Conservation (phyloP, 2,888 invertebrate species). For the Meganola albula region DNA sequence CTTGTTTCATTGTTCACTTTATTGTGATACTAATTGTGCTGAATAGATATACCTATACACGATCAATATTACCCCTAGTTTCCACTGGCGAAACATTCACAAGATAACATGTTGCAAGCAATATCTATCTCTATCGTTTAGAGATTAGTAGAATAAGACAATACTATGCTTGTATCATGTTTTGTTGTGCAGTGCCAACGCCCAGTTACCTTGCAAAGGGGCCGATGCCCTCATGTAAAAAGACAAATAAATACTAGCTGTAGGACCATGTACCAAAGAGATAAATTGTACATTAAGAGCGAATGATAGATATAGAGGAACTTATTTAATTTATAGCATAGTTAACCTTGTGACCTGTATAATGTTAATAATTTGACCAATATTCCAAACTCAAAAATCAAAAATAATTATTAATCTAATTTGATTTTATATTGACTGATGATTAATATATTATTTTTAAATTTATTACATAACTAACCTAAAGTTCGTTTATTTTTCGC, state of each 20-base stretch:
- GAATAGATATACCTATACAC: constrained; percentile 20
- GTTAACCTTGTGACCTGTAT: constrained; percentile 63
- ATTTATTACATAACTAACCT: constrained; percentile 26
- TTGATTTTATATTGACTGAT: constrained; percentile 27
- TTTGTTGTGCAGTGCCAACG: no score
- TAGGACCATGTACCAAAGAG: constrained; percentile 75
- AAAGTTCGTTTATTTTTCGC: constrained; percentile 33
- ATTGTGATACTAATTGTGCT: constrained; percentile 22
- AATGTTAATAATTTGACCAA: constrained; percentile 58
- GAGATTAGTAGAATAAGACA: no score
- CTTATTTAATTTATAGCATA: constrained; percentile 69
- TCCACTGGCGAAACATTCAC: no score
- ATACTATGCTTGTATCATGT: no score
- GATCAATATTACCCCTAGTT: no score
- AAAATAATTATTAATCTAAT: constrained; percentile 21
- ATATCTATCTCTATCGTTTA: no score
- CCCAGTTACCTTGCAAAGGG: constrained; percentile 60
- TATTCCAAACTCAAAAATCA: constrained; percentile 33
- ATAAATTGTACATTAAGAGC: constrained; percentile 71
- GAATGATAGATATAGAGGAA: constrained; percentile 52
- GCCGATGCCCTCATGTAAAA: constrained; percentile 54
- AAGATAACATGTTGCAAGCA: no score
- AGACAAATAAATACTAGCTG: constrained; percentile 66
- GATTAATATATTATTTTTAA: constrained; percentile 17
- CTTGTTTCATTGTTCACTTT: no score